Percentiles rank a stretch among this genome's conserved stretches.
These are phyloP conservation scores for Bhutanitis thaidina DNA, from an alignment of 2,888 invertebrate species.

Conservation along the genomic window DNA sequence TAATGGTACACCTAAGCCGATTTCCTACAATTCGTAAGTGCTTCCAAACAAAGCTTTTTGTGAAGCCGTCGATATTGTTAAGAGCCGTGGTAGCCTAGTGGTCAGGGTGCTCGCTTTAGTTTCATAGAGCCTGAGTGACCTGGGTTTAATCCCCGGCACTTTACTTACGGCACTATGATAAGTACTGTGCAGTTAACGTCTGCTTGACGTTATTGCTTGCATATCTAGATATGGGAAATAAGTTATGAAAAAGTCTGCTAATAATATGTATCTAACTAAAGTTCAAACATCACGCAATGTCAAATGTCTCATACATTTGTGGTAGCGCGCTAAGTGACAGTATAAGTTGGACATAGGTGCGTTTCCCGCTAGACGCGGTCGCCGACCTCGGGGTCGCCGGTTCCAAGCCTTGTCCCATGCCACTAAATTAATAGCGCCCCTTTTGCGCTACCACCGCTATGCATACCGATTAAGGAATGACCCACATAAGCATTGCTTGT, in stretches of 20 bases:
- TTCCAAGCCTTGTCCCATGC: slow-evolving; percentile 40
- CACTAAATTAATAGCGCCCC: slow-evolving; percentile 30
- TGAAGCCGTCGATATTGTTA: no score
- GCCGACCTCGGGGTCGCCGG: slow-evolving; percentile 39
- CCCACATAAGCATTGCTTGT: slow-evolving; percentile 5
- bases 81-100: no score
- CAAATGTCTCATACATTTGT: slow-evolving; percentile 26
- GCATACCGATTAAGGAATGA: slow-evolving; percentile 7
- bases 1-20: neutral
- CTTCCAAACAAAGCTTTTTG: neutral
- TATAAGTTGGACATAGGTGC: slow-evolving; percentile 23
- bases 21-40: neutral
- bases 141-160: no score
- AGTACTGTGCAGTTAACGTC: no score
- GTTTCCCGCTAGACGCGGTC: slow-evolving; percentile 46
- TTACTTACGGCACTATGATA: no score
- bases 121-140: no score
- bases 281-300: slow-evolving; percentile 12
- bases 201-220: no score
- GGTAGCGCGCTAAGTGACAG: slow-evolving; percentile 36
- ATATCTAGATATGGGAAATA: no score
- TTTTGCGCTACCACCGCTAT: slow-evolving; percentile 5
- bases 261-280: no score
- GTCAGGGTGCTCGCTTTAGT: no score
- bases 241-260: no score